Evolutionary conservation across 2,113 vertebrate genomes (phyloP).

Genomic region (Periophthalmus modestus): DNA sequence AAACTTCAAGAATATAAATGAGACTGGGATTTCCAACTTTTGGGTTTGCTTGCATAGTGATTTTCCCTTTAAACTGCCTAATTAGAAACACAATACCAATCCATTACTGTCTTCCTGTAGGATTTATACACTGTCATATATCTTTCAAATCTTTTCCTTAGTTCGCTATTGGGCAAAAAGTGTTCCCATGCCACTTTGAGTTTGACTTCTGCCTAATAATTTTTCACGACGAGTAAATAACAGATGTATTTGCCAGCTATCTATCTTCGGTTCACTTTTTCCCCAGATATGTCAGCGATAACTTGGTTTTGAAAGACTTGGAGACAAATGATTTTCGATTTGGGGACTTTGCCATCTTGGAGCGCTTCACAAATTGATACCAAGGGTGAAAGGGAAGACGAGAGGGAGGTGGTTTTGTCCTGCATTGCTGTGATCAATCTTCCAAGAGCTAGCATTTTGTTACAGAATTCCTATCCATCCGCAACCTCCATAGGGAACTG

Average conservation of each 20-base stretch:
- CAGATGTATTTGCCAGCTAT: constrained; percentile 20
- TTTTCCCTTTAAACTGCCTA: constrained; percentile 5
- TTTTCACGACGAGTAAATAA: constrained; percentile 6
- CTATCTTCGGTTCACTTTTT: constrained; percentile 25
- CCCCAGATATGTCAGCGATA: constrained; percentile 16
- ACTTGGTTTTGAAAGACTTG: constrained; percentile 27
- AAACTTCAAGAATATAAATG: constrained; percentile 20
- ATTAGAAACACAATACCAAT: constrained; percentile 8
- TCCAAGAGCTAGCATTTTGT: constrained; percentile 14
- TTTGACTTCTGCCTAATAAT: constrained; percentile 14
- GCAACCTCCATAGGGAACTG: constrained; percentile 6
- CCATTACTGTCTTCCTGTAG: not conserved
- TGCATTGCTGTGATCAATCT: constrained; percentile 36
- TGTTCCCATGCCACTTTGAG: constrained; percentile 1
- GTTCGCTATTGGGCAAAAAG: not conserved
- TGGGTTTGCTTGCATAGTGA: constrained; percentile 3
- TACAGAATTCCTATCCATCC: constrained; percentile 24
- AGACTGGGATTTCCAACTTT: not conserved
- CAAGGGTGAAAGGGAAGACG: constrained; percentile 8
- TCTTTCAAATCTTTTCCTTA: not conserved
- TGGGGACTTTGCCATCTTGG: constrained; percentile 3
- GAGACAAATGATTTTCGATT: constrained; percentile 38
- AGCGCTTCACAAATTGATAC: constrained; percentile 35
- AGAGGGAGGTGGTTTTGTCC: constrained; percentile 27
- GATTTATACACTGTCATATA: not conserved